phyloP scores from a whole-genome alignment of 2,113 vertebrate genomes.

The Syngnathus typhle region DNA sequence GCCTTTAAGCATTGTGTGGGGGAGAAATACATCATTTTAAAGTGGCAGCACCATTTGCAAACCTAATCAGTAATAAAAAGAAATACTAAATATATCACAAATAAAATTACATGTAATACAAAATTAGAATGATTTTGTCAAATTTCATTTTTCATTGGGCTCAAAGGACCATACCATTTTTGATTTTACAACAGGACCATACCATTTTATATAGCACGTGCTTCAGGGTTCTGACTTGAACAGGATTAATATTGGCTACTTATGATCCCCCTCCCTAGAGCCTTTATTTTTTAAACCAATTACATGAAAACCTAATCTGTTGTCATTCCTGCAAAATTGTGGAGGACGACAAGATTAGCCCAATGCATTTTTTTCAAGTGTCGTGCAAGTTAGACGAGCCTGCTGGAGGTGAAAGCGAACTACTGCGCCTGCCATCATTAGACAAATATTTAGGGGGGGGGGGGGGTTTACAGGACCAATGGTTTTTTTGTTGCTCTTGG shows the following conservation, averaged over 20 bases:
- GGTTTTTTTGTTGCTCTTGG: constrained; percentile 3
- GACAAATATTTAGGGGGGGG: background rate
- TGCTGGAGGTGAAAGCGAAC: background rate
- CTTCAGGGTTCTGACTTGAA: background rate
- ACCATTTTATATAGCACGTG: no score
- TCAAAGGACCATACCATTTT: background rate
- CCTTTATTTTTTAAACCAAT: background rate
- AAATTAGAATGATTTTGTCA: no score
- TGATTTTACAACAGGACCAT: no score
- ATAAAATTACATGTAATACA: no score
- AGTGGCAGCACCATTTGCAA: no score
- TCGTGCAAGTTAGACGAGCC: background rate
- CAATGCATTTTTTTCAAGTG: background rate
- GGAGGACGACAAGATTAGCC: background rate
- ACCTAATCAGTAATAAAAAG: no score
- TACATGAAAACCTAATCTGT: background rate
- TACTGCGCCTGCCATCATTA: background rate
- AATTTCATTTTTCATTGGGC: no score
- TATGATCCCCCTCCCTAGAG: background rate
- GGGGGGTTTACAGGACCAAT: background rate
- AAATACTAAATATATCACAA: no score
- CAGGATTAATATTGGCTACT: background rate
- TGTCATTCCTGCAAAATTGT: background rate
- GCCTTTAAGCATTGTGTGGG: no score
- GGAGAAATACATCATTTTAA: no score